Base-by-base conservation (phyloP, 1,140 invertebrate genomes). In the Aphelenchoides fujianensis region DNA sequence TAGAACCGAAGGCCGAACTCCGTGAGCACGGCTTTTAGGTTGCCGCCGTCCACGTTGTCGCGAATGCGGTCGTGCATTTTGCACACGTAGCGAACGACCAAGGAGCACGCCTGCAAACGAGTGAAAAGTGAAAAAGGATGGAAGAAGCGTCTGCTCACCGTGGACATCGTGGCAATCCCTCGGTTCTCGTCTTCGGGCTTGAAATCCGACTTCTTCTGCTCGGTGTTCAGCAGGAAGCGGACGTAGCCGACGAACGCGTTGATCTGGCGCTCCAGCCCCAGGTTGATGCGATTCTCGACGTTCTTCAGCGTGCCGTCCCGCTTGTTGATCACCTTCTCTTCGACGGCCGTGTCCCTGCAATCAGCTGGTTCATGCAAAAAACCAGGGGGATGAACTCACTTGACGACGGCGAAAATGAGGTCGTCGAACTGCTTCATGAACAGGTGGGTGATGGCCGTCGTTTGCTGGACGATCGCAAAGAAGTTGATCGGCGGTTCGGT, bases 141-240 rank as follows among this genome's bases (percentile, higher is more conserved):
- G 54, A 30, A 85, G 85, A 16, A 77, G 76, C n/a, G n/a, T n/a
- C n/a, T n/a, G n/a, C n/a, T 37, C 69, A 71, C 48, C 78, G 36
- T 84, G 84, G 64, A 75, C 1, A 71, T 70, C 9, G 74, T 53
- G 31, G 48, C 73, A 27, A 75, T 75, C 36, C 59, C 75, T 16
- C 48, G 86, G 37, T 28, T 85, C 71, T 86, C 86, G 88, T 91
- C 85, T 68, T 98, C 95, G 0, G 94, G 93, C 82, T 92, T 95
- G 79, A 95, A 98, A 85, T 98, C 95, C 0, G 90, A 91, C 84
- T 96, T 96, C 84, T 93, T 93, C 86, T 98, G 95, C 84, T 98
- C 94, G 2, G 89, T 90, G 85, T 93, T 91, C 1, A 98, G 87
- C 81, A 95, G 91, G 57, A 92, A 87, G 86, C 92, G 92, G 0